Base-by-base conservation (phyloP, 1,140 invertebrate genomes). In the Drosophila tsacasi region DNA sequence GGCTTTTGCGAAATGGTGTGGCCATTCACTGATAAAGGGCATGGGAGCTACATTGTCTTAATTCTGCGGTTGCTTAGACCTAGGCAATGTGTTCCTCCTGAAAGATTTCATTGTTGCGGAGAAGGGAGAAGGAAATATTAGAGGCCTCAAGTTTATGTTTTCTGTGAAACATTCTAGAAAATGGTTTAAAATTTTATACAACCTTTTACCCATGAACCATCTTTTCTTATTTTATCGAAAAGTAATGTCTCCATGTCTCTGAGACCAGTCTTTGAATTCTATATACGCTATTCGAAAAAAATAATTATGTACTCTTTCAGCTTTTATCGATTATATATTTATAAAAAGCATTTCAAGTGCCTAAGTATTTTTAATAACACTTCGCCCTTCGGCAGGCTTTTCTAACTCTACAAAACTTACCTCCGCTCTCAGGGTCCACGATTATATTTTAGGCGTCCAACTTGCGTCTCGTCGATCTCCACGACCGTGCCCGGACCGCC, bases 21-120 rank as follows among this genome's bases (percentile, higher is more conserved):
- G 39, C 67, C n/a, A 27, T n/a, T 13, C 63, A 32, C 44, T 32
- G n/a, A 60, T 40, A 42, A 37, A 52, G 12, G 23, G 21, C 13
- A 49, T 13, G 12, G 7, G 1, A 23, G 7, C 35, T 27, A 49
- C 32, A 73, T 69, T 72, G 66, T 73, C 30, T 60, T 73, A 72
- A 50, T 60, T 35, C 32, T 60, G 27, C 13, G 39, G 19, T 71
- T 39, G 27, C 32, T 27, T 60, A 60, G 21, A 66, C 46, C 42
- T 8, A 6, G 19, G 37, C 54, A 15, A 27, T 21, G 44, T 19
- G 27, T 21, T 35, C 27, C 50, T 68, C 15, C 30, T 9, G 1
- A 27, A 35, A 6, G 19, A 2, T 50, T n/a, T 50, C 25, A 13
- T 21, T 12, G 23, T n/a, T 27, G n/a, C 21, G 49, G 12, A 27